Base-by-base conservation (phyloP, 1,140 invertebrate genomes). In the Xylocopa sonorina region DNA sequence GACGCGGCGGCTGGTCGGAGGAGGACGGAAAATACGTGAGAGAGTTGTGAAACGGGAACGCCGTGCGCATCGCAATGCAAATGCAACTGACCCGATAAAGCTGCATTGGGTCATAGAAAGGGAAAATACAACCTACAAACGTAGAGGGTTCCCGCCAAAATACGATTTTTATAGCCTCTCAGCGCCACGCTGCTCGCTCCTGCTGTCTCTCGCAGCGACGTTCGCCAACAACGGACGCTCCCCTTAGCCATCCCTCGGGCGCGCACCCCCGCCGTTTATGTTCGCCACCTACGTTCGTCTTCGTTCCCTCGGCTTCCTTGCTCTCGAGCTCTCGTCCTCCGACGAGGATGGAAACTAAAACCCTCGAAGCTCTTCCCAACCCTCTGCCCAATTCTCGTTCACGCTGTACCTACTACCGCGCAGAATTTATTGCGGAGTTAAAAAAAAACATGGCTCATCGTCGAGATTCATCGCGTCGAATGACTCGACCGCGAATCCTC, bases 21-120 rank as follows among this genome's bases (percentile, higher is more conserved):
- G 34, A 78, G 58, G 75, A 79, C 38, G 58, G 77, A 55, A 73
- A 79, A 79, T 73, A 79, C 68, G 69, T 73, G 69, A 73, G 77
- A 63, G 77, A 73, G 69, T 71, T 64, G 62, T 58, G 77, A 78
- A 78, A 84, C 77, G 79, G 78, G 81, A 78, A 78, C 74, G 74
- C 78, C 74, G 83, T 73, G 58, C 88, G 82, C 79, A 69, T 80
- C 81, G 86, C 82, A 83, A 90, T 88, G 87, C 87, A 90, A 90
- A 90, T 90, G 88, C 87, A 85, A 89, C 85, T 92, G 91, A 91
- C 90, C 89, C 80, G 86, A 91, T 91, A 90, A 90, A 90, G 88
- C 88, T 88, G 87, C 87, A 91, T 91, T 88, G 88, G 90, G 90
- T 92, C 90, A 91, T 91, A 91, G 91, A 92, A 92, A 91, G 90